phyloP scores from a whole-genome alignment of 2,797 vertebrate genomes.

The Coilia nasus region DNA sequence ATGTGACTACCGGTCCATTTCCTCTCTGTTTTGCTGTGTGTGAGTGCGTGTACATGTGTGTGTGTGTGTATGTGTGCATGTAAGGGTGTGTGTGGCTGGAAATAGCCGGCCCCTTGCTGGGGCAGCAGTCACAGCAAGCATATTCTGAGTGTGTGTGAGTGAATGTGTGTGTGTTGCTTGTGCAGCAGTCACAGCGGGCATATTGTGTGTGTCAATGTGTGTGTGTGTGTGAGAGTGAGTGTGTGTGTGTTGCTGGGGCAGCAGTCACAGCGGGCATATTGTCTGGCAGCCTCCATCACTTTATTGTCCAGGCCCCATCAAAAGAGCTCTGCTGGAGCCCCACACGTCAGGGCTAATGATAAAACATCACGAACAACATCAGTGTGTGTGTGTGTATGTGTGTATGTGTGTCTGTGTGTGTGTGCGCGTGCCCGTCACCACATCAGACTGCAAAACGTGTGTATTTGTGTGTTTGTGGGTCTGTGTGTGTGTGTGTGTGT shows the following conservation, averaged over 20 bases:
- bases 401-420: no score
- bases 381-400: slow-evolving; percentile 64
- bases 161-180: background rate
- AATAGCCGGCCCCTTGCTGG: slow-evolving; percentile 71
- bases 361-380: slow-evolving; percentile 81
- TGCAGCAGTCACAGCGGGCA: no score
- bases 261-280: slow-evolving; percentile 73
- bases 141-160: background rate
- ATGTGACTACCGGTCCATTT: no score
- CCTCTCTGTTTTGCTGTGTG: background rate
- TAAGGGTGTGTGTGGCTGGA: slow-evolving; percentile 42
- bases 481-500: slow-evolving; percentile 40
- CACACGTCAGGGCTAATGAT: slow-evolving; percentile 77
- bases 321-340: slow-evolving; percentile 79
- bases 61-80: background rate
- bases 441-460: slow-evolving; percentile 31
- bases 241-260: slow-evolving; percentile 62
- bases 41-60: background rate
- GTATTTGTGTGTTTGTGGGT: slow-evolving; percentile 57
- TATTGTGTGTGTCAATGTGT: background rate
- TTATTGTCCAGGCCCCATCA: slow-evolving; percentile 79
- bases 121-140: slow-evolving; percentile 67
- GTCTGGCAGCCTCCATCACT: slow-evolving; percentile 75
- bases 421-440: no score
- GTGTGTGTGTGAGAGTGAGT: background rate